A percentile compares a stretch with the other conserved stretches of the same genome.
These are phyloP conservation scores for Equus quagga DNA, from an alignment of 2,113 vertebrate genomes.

Conservation along the genomic window DNA sequence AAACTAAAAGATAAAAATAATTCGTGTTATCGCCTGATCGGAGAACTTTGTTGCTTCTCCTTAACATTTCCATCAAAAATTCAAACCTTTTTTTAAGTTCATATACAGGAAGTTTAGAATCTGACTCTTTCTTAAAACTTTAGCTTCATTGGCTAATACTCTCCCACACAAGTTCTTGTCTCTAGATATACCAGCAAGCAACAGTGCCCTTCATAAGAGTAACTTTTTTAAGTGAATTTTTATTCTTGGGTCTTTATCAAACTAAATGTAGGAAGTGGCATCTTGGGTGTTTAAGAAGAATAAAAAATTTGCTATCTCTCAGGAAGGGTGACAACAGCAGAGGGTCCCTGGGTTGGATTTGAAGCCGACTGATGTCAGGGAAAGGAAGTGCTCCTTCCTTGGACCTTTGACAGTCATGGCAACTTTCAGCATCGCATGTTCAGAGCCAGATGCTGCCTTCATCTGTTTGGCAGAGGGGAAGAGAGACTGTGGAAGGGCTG, in stretches of 20 bases:
- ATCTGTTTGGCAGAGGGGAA: constrained; percentile 65
- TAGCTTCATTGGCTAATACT: not conserved
- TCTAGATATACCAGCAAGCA: not conserved
- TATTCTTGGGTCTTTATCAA: constrained; percentile 56
- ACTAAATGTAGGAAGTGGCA: constrained; percentile 32
- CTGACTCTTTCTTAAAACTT: not conserved
- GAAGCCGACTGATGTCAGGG: constrained; percentile 19
- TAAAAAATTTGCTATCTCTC: constrained; percentile 17
- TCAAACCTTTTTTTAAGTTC: not conserved
- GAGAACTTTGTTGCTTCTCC: not conserved
- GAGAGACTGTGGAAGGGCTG: constrained; percentile 41
- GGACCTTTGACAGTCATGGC: constrained; percentile 34
- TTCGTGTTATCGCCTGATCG: not conserved
- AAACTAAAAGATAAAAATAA: not conserved
- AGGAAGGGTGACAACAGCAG: constrained; percentile 54
- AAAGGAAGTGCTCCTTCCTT: constrained; percentile 18
- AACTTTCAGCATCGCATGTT: not conserved
- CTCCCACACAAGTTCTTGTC: not conserved
- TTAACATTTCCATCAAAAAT: not conserved
- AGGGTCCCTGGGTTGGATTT: not conserved
- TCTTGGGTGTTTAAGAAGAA: constrained; percentile 48
- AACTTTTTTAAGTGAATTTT: not conserved
- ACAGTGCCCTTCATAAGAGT: not conserved
- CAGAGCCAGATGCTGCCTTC: constrained; percentile 69
- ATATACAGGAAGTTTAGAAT: not conserved